Conservation (phyloP, 2,113 vertebrate genomes). For the Megalops atlanticus region DNA sequence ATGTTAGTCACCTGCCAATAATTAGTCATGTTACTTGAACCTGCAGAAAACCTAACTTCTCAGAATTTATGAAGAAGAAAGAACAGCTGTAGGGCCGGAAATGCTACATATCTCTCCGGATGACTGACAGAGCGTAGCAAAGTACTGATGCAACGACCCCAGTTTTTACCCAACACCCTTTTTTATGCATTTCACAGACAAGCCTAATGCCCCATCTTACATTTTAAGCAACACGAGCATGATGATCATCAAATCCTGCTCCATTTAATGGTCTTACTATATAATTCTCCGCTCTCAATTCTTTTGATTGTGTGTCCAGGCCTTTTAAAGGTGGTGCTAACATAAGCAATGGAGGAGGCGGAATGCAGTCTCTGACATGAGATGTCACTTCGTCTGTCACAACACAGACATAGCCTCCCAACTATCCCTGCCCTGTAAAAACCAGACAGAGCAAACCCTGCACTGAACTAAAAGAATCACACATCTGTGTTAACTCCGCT, state of each 20-base stretch:
- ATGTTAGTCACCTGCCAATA: no score
- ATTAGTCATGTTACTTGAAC: no score
- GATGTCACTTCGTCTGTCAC: not conserved
- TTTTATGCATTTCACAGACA: not conserved
- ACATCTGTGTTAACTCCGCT: not conserved
- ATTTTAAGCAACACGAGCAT: not conserved
- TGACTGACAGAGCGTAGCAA: constrained; percentile 13
- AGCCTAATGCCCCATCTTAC: not conserved
- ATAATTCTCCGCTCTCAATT: not conserved
- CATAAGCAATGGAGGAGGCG: not conserved
- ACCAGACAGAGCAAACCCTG: not conserved
- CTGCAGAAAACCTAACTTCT: not conserved
- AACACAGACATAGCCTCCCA: not conserved
- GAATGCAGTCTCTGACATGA: not conserved
- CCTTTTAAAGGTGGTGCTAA: not conserved
- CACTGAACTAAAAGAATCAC: not conserved
- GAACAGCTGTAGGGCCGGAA: not conserved
- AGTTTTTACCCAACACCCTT: not conserved
- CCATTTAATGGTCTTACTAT: no score
- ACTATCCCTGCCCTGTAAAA: not conserved
- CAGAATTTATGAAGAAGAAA: constrained; percentile 1
- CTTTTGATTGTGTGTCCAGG: not conserved
- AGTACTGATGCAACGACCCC: not conserved
- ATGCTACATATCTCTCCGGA: constrained; percentile 3
- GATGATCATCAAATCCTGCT: no score